A percentile compares a stretch with the other conserved stretches of the same genome.
Evolutionary conservation across 2,888 invertebrate species (phyloP).

Genomic region (Neria commutata): DNA sequence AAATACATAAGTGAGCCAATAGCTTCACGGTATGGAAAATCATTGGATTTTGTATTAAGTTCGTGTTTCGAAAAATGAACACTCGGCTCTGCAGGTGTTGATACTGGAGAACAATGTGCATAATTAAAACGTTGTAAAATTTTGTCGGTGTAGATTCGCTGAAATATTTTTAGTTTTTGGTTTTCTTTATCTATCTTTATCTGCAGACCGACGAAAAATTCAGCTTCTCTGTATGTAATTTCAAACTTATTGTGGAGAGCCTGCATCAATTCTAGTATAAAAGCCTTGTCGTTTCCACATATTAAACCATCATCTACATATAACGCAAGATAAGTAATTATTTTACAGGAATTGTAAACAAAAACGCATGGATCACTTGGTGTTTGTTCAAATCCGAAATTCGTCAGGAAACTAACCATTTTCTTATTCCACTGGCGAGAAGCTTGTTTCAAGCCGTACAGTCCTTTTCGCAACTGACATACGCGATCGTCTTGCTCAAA

Average conservation of each 20-base stretch:
- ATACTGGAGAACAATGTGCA: constrained; percentile 1
- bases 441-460: constrained; percentile 31
- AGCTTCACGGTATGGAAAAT: constrained; percentile 23
- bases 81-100: constrained; percentile 20
- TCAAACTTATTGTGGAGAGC: constrained; percentile 16
- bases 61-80: constrained; percentile 14
- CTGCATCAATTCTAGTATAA: constrained; percentile 8
- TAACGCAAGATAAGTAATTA: constrained; percentile 30
- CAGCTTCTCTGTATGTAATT: constrained; percentile 21
- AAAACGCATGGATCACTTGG: constrained; percentile 24
- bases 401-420: constrained; percentile 20
- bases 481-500: constrained; percentile 27
- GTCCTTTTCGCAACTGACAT: constrained; percentile 27
- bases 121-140: constrained; percentile 4
- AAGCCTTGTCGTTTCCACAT: constrained; percentile 20
- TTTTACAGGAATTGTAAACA: constrained; percentile 9
- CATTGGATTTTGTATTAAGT: background rate
- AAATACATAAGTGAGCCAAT: constrained; percentile 25
- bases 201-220: constrained; percentile 21
- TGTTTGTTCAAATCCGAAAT: constrained; percentile 25
- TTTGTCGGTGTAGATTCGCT: constrained; percentile 12
- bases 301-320: constrained; percentile 43
- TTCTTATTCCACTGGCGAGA: constrained; percentile 25
- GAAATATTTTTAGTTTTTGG: constrained; percentile 15
- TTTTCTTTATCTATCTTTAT: constrained; percentile 18